Conservation (phyloP, 2,888 invertebrate species). For the Panzeria rudis region DNA sequence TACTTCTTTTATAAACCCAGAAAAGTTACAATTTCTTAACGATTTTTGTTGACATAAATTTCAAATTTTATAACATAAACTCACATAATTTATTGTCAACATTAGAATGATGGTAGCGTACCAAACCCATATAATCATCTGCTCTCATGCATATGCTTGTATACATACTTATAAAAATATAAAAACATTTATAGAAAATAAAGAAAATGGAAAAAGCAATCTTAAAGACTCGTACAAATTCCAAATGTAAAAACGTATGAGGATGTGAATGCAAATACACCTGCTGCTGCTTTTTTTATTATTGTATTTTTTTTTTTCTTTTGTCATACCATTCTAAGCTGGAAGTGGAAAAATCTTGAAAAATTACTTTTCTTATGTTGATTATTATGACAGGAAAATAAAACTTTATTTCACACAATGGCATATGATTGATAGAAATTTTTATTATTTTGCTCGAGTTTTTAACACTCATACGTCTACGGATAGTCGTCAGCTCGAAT, state of each 20-base stretch:
- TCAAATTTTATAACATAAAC: conserved; percentile 68
- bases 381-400: conserved; percentile 40
- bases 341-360: conserved; percentile 37
- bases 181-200: conserved; percentile 24
- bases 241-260: background rate
- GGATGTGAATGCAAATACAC: conserved; percentile 42
- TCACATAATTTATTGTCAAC: conserved; percentile 66
- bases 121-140: conserved; percentile 1
- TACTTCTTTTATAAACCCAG: background rate
- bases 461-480: conserved; percentile 18
- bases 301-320: background rate
- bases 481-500: background rate
- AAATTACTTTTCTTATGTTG: conserved; percentile 40
- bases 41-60: conserved; percentile 68
- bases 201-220: conserved; percentile 10
- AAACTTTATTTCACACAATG: conserved; percentile 32
- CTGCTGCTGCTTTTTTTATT: conserved; percentile 36
- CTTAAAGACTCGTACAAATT: conserved; percentile 19
- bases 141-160: background rate
- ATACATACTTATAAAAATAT: background rate
- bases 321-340: conserved; percentile 2
- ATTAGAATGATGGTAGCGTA: conserved; percentile 29
- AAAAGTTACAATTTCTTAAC: conserved; percentile 57
- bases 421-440: conserved; percentile 53
- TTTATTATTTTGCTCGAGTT: background rate